Percentiles rank a stretch among this genome's conserved stretches.
Evolutionary conservation across 2,113 vertebrate species (phyloP).

Genomic region (Nothocercus julius): DNA sequence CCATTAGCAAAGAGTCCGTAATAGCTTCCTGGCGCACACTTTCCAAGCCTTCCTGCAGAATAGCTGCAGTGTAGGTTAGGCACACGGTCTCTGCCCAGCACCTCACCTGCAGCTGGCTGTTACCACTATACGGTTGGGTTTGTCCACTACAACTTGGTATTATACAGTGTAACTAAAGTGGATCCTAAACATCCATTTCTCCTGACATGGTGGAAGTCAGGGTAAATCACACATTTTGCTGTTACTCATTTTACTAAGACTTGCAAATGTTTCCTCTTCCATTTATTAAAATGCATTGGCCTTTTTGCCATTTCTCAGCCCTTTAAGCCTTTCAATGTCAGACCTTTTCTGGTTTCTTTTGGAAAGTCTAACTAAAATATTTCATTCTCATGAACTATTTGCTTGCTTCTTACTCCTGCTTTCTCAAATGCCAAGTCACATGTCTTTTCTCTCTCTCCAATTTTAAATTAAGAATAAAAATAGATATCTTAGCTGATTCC

Average conservation of each 20-base stretch:
- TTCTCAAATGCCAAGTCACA: background rate
- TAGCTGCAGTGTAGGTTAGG: accelerated
- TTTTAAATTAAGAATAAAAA: background rate
- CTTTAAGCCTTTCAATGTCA: background rate
- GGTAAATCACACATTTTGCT: background rate
- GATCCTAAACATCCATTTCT: background rate
- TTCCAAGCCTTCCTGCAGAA: background rate
- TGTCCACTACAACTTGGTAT: background rate
- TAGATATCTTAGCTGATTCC: background rate
- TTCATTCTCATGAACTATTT: background rate
- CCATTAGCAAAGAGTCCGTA: background rate
- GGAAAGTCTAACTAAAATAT: background rate
- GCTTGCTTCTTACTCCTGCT: background rate
- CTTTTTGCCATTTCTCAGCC: background rate
- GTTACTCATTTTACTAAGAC: background rate
- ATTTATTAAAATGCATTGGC: background rate
- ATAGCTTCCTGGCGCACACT: background rate
- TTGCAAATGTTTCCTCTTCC: background rate
- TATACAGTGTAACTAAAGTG: background rate
- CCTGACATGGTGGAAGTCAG: background rate
- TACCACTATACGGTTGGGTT: accelerated
- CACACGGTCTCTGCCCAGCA: background rate
- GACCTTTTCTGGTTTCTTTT: background rate
- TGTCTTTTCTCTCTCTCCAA: background rate
- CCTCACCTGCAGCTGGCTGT: background rate